These are phyloP conservation scores for Endotricha flammealis DNA, from an alignment of 2,888 invertebrate species.

Conservation along the genomic window DNA sequence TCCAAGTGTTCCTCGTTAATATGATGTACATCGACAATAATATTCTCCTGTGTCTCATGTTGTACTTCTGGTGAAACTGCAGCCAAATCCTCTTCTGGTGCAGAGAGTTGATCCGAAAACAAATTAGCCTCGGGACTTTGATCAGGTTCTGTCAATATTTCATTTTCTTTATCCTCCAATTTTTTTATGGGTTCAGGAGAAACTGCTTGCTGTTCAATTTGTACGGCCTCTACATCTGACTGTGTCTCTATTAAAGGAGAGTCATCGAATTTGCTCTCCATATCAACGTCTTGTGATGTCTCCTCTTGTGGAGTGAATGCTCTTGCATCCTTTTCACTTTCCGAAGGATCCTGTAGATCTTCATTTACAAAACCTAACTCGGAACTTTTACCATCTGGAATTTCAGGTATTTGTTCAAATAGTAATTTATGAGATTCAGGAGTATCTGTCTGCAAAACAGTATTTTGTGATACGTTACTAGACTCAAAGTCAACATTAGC, in stretches of 20 bases:
- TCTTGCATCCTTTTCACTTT: conserved; percentile 51
- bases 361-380: conserved; percentile 65
- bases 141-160: conserved; percentile 23
- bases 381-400: conserved; percentile 70
- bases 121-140: conserved; percentile 20
- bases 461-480: conserved; percentile 42
- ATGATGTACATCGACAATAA: conserved; percentile 35
- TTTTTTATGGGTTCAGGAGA: conserved; percentile 18
- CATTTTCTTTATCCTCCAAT: conserved; percentile 25
- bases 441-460: conserved; percentile 60
- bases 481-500: conserved; percentile 55
- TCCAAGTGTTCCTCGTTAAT: conserved; percentile 14
- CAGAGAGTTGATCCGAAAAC: conserved; percentile 25
- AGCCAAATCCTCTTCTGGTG: conserved; percentile 24
- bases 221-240: conserved; percentile 7
- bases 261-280: conserved; percentile 52
- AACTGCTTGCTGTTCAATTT: conserved; percentile 9
- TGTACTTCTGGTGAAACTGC: conserved; percentile 30
- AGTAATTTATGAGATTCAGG: conserved; percentile 72
- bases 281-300: conserved; percentile 53
- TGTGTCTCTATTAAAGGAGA: conserved; percentile 36
- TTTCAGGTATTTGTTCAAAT: conserved; percentile 73
- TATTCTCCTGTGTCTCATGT: conserved; percentile 26
- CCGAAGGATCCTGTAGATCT: conserved; percentile 53
- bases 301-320: conserved; percentile 55